Conservation (phyloP, 2,888 invertebrate genomes). For the Apodemia zela region DNA sequence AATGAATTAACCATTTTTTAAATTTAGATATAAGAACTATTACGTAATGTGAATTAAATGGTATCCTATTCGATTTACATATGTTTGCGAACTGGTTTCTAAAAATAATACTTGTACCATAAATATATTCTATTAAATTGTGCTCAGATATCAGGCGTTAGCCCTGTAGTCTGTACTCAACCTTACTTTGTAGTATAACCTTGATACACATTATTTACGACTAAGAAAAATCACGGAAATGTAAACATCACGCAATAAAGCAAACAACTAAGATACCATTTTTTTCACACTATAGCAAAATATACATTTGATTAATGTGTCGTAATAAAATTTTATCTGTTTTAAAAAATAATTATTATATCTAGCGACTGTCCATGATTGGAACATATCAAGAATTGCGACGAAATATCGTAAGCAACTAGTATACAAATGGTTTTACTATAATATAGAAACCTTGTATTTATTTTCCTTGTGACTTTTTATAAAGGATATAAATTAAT, state of each 20-base stretch:
- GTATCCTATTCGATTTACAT: background rate
- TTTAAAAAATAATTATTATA: background rate
- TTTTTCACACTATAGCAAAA: background rate
- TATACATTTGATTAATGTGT: background rate
- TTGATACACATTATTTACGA: background rate
- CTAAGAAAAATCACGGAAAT: background rate
- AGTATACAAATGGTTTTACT: background rate
- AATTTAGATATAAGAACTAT: background rate
- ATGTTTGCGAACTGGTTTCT: background rate
- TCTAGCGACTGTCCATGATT: background rate
- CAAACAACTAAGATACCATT: background rate
- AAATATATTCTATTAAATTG: background rate
- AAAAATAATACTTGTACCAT: background rate
- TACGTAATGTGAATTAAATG: background rate
- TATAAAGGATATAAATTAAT: background rate
- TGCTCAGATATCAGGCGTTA: background rate
- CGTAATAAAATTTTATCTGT: slow-evolving; percentile 8
- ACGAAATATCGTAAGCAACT: slow-evolving; percentile 3
- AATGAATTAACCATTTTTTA: no score
- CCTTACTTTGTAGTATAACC: no score
- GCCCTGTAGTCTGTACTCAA: background rate
- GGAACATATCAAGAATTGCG: background rate
- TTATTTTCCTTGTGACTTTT: background rate
- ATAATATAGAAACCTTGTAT: background rate
- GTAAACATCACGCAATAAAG: background rate